Evolutionary conservation across 2,888 invertebrate genomes (phyloP).

Genomic region (Phengaris arion): DNA sequence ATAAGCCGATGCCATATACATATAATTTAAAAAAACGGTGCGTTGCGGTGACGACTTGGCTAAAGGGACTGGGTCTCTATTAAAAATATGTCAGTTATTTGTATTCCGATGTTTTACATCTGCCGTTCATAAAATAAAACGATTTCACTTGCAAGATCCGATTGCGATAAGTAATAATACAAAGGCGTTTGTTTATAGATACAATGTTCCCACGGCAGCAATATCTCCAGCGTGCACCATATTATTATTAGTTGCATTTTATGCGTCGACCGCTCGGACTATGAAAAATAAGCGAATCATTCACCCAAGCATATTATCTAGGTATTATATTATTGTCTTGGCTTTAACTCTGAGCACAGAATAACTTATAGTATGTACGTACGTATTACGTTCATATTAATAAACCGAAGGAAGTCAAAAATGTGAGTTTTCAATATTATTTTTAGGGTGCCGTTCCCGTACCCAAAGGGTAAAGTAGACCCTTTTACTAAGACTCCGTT

Average conservation of each 20-base stretch:
- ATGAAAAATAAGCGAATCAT: conserved; percentile 2
- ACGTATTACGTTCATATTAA: background rate
- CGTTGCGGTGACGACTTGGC: too few species aligned
- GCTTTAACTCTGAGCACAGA: background rate
- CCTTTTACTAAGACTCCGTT: too few species aligned
- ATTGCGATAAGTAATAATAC: conserved; percentile 2
- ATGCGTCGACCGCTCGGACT: conserved; percentile 16
- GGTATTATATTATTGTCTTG: background rate
- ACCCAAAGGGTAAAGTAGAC: too few species aligned
- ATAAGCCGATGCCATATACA: too few species aligned
- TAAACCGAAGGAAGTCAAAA: too few species aligned
- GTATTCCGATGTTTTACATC: background rate
- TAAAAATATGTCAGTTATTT: background rate
- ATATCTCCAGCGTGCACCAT: conserved; percentile 27
- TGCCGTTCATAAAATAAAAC: background rate
- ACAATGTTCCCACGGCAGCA: conserved; percentile 23
- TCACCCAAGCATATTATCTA: conserved; percentile 8
- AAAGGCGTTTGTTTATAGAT: conserved; percentile 14
- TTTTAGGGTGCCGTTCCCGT: too few species aligned
- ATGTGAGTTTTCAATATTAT: too few species aligned
- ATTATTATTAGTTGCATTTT: conserved; percentile 25
- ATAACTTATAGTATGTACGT: background rate
- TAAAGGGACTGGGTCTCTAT: background rate
- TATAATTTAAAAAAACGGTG: too few species aligned
- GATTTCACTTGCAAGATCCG: conserved; percentile 7